Percentiles rank a stretch among this genome's conserved stretches.
phyloP scores from a whole-genome alignment of 2,113 vertebrate species.

The Equus przewalskii region DNA sequence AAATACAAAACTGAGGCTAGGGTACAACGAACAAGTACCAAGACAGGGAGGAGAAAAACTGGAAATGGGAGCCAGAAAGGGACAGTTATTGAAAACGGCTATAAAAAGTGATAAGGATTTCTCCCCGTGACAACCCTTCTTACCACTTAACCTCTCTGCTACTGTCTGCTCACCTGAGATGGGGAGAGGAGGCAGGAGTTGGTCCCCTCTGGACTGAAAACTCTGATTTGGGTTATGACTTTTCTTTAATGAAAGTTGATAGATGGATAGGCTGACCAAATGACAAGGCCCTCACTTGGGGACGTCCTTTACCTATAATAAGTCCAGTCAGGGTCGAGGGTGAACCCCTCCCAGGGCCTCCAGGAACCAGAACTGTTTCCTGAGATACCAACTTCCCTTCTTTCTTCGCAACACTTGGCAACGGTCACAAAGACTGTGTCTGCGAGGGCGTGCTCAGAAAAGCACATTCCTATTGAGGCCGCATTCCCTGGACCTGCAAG shows the following conservation, averaged over 20 bases:
- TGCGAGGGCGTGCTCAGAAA: not conserved
- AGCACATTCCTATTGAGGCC: not conserved
- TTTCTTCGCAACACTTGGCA: not conserved
- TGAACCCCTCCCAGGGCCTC: not conserved
- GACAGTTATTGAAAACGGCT: not conserved
- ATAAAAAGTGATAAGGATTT: not conserved
- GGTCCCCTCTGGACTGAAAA: not conserved
- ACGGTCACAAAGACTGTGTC: not conserved
- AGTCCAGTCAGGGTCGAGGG: not conserved
- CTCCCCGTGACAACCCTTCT: not conserved
- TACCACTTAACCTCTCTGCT: not conserved
- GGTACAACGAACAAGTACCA: not conserved
- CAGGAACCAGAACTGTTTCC: not conserved
- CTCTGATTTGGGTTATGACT: not conserved
- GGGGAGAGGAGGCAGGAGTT: too few relatives aligned
- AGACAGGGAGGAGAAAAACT: not conserved
- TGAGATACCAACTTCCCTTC: constrained; percentile 1
- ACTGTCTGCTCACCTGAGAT: not conserved
- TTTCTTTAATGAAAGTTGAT: not conserved
- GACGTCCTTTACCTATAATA: not conserved
- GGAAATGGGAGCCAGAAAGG: not conserved
- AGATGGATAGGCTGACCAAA: not conserved
- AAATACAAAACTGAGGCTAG: not conserved
- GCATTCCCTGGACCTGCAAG: not conserved
- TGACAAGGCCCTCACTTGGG: not conserved